phyloP scores from a whole-genome alignment of 2,888 invertebrate species.

The Phlogophora meticulosa region DNA sequence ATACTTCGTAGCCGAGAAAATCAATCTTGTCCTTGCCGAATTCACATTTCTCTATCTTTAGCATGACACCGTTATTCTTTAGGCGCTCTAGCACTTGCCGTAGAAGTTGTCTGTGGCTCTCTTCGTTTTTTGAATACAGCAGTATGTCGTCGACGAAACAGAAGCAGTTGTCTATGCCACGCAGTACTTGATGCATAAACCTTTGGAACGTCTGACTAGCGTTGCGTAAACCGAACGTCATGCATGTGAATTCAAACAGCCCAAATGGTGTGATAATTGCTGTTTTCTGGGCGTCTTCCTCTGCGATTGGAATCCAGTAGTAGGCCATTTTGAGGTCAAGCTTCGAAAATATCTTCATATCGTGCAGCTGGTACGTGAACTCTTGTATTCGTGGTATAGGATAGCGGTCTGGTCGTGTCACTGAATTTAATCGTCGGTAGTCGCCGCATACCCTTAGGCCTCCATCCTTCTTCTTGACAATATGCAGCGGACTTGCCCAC shows the following conservation, averaged over 20 bases:
- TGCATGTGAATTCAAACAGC: constrained; percentile 13
- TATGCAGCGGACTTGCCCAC: constrained; percentile 65
- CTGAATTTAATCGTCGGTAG: constrained; percentile 15
- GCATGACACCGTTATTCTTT: constrained; percentile 6
- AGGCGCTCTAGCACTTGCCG: not conserved
- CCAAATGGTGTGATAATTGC: constrained; percentile 31
- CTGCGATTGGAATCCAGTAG: constrained; percentile 1
- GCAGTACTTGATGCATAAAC: constrained; percentile 15
- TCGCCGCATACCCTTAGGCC: constrained; percentile 32
- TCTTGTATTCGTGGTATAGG: constrained; percentile 29
- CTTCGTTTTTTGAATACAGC: not conserved
- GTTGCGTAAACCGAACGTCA: no score
- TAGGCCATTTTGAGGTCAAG: constrained; percentile 24
- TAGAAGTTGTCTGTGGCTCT: not conserved
- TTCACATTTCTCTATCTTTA: constrained; percentile 13
- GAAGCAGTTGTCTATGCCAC: constrained; percentile 2
- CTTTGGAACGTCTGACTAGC: constrained; percentile 12
- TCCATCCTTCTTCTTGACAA: constrained; percentile 64
- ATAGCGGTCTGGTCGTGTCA: constrained; percentile 27
- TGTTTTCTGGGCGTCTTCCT: constrained; percentile 24
- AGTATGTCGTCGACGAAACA: constrained; percentile 15
- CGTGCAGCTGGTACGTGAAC: constrained; percentile 10
- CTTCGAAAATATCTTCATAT: constrained; percentile 24
- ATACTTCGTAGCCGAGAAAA: constrained; percentile 46
- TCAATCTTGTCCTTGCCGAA: constrained; percentile 6